A percentile compares a stretch with the other conserved stretches of the same genome.
phyloP scores from a whole-genome alignment of 2,888 invertebrate genomes.

The Epinotia demarniana region DNA sequence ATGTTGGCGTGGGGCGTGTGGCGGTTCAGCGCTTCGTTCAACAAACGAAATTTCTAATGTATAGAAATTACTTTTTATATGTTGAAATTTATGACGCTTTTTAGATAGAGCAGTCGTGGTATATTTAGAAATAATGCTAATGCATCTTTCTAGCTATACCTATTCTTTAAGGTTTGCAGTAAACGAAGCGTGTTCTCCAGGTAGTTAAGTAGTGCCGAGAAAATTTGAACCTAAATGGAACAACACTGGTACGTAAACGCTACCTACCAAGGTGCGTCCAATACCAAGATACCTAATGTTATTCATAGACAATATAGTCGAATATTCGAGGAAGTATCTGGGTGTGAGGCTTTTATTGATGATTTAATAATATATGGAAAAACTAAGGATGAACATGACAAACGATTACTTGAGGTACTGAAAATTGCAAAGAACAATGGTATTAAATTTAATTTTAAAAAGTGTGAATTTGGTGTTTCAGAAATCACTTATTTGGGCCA shows the following conservation, averaged over 20 bases:
- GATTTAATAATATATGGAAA: too few relatives aligned
- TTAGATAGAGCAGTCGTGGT: background rate
- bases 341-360: too few relatives aligned
- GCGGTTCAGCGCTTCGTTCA: background rate
- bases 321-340: too few relatives aligned
- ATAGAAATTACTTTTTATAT: background rate
- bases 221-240: background rate
- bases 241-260: background rate
- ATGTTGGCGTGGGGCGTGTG: background rate
- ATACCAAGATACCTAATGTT: too few relatives aligned
- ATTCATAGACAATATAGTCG: too few relatives aligned
- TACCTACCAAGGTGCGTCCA: background rate
- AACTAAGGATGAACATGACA: too few relatives aligned
- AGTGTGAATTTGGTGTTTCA: too few relatives aligned
- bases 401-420: too few relatives aligned
- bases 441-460: too few relatives aligned
- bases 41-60: background rate
- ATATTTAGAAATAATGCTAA: background rate
- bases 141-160: background rate
- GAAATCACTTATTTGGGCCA: too few relatives aligned
- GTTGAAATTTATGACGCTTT: background rate
- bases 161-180: background rate
- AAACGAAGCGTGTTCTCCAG: background rate
- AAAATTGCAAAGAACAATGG: too few relatives aligned
- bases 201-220: background rate